Evolutionary conservation across 2,113 vertebrate species (phyloP).

Genomic region (Toxotes jaculatrix): DNA sequence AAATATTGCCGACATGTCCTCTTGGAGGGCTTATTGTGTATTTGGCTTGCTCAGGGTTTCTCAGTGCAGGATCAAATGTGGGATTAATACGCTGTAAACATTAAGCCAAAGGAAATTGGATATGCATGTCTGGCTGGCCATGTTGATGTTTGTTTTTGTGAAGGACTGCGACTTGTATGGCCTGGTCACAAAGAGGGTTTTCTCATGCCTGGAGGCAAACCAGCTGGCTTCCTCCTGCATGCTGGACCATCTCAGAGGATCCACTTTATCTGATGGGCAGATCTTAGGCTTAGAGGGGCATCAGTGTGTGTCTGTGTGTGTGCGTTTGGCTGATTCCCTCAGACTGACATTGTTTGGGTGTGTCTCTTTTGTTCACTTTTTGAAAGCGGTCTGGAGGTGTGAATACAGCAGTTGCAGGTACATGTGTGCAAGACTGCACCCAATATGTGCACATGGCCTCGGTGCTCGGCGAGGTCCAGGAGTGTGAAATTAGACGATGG

Average conservation of each 20-base stretch:
- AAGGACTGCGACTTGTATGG: slow-evolving; percentile 62
- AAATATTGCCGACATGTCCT: slow-evolving; percentile 64
- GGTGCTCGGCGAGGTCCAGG: slow-evolving; percentile 57
- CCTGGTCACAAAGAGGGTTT: slow-evolving; percentile 67
- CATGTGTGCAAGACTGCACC: slow-evolving; percentile 53
- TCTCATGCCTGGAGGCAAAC: slow-evolving; percentile 69
- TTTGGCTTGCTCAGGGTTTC: slow-evolving; percentile 68
- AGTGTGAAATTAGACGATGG: slow-evolving; percentile 81
- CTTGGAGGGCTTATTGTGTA: slow-evolving; percentile 63
- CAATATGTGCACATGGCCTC: slow-evolving; percentile 51
- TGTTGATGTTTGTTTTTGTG: slow-evolving; percentile 74
- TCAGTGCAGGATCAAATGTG: slow-evolving; percentile 63
- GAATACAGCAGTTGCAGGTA: slow-evolving; percentile 67
- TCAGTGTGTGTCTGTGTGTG: slow-evolving; percentile 21
- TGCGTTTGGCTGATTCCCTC: slow-evolving; percentile 35
- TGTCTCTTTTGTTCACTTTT: slow-evolving; percentile 67
- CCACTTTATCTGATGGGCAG: slow-evolving; percentile 73
- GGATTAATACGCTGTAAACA: slow-evolving; percentile 77
- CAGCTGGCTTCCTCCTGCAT: slow-evolving; percentile 73
- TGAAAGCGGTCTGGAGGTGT: slow-evolving; percentile 64
- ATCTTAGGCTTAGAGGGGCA: slow-evolving; percentile 52
- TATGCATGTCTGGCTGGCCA: slow-evolving; percentile 68
- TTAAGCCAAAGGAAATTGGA: slow-evolving; percentile 78
- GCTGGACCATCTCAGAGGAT: slow-evolving; percentile 71
- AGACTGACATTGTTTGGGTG: slow-evolving; percentile 49